These are phyloP conservation scores for Pseudolaguvia tuberculata DNA, from an alignment of 2,113 vertebrate genomes.

Conservation along the genomic window DNA sequence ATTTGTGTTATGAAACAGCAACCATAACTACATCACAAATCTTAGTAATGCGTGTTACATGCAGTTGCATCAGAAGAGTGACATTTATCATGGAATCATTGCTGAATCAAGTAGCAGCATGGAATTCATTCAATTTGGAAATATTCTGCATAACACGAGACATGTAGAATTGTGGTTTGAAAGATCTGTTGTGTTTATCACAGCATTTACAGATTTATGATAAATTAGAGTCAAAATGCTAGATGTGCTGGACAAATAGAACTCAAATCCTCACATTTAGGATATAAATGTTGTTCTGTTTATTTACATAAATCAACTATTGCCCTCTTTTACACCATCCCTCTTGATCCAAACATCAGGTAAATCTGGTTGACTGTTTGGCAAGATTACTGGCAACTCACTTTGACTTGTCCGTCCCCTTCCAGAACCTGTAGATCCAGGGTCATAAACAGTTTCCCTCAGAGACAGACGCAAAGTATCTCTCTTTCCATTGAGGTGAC, in stretches of 20 bases:
- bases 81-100: background rate
- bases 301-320: constrained; percentile 65
- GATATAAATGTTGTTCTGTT: constrained; percentile 21
- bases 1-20: constrained; percentile 10
- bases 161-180: background rate
- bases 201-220: constrained; percentile 21
- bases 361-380: constrained; percentile 92
- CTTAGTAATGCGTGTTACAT: background rate
- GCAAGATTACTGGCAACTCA: constrained; percentile 78
- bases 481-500: constrained; percentile 86
- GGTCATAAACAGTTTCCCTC: constrained; percentile 82
- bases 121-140: background rate
- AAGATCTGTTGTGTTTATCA: constrained; percentile 1
- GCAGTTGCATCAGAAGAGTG: background rate
- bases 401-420: constrained; percentile 73
- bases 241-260: constrained; percentile 15
- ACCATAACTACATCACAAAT: constrained; percentile 27
- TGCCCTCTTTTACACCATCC: constrained; percentile 76
- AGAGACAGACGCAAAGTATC: constrained; percentile 87
- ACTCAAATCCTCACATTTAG: background rate
- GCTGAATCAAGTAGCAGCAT: background rate
- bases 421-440: constrained; percentile 61
- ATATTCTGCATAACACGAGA: background rate
- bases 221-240: background rate
- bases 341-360: constrained; percentile 96